Evolutionary conservation across 1,140 invertebrate species (phyloP).

Genomic region (Rhagoletis zephyria): DNA sequence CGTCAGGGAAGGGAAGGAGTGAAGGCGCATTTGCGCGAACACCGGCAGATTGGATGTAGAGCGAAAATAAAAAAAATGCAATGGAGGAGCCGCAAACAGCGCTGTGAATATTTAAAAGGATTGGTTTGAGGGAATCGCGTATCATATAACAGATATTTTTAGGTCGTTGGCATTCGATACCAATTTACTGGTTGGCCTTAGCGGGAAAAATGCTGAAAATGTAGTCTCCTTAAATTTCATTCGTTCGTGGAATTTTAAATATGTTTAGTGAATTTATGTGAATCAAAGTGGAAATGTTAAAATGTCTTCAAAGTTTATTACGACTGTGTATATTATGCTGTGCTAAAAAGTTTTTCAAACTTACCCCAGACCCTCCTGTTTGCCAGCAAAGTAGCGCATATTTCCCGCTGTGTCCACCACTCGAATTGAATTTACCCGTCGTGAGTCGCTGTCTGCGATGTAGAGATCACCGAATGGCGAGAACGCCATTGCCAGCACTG

Average conservation of each 20-base stretch:
- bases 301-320: no score
- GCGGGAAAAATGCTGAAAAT: no score
- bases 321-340: not conserved
- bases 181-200: not conserved
- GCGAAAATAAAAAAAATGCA: not conserved
- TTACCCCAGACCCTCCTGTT: conserved; percentile 77
- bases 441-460: conserved; percentile 92
- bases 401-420: conserved; percentile 86
- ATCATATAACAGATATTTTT: not conserved
- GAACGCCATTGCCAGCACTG: conserved; percentile 88
- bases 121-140: not conserved
- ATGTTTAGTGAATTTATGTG: no score
- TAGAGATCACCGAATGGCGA: conserved; percentile 93
- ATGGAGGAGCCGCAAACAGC: not conserved
- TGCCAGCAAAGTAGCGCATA: conserved; percentile 87
- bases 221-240: no score
- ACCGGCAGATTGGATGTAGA: not conserved
- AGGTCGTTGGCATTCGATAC: not conserved
- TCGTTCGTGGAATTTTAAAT: no score
- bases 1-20: not conserved
- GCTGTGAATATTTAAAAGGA: not conserved
- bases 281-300: no score
- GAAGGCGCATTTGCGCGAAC: not conserved
- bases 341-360: conserved; percentile 55
- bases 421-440: conserved; percentile 89